phyloP scores from a whole-genome alignment of 2,888 invertebrate species.

The Lithophane semibrunnea region DNA sequence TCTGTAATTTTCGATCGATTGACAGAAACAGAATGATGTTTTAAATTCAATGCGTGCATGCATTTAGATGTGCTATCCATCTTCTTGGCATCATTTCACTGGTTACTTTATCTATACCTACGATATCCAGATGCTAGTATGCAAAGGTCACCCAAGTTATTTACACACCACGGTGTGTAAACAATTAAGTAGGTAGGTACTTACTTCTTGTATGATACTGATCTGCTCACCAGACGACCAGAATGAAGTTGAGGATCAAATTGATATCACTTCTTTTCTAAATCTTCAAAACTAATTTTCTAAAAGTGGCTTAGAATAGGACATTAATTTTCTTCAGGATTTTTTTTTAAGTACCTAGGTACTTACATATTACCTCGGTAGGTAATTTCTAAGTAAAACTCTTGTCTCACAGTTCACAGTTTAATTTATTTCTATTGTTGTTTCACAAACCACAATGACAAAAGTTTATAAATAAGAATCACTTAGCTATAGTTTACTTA shows the following conservation, averaged over 20 bases:
- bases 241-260: no score
- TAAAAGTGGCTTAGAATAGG: not conserved
- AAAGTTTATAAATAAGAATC: constrained; percentile 2
- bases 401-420: not conserved
- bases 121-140: not conserved
- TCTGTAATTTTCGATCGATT: no score
- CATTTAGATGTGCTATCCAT: not conserved
- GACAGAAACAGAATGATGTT: no score
- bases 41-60: no score
- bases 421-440: constrained; percentile 5
- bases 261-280: not conserved
- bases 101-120: not conserved
- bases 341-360: not conserved
- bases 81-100: not conserved
- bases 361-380: no score
- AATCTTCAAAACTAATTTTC: not conserved
- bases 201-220: no score
- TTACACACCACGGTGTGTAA: not conserved
- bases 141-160: not conserved
- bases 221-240: not conserved
- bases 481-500: not conserved
- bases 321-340: fast-evolving
- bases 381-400: not conserved
- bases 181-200: not conserved
- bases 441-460: not conserved